Evolutionary conservation across 2,888 invertebrate genomes (phyloP).

Genomic region (Amblyjoppa fuscipennis): DNA sequence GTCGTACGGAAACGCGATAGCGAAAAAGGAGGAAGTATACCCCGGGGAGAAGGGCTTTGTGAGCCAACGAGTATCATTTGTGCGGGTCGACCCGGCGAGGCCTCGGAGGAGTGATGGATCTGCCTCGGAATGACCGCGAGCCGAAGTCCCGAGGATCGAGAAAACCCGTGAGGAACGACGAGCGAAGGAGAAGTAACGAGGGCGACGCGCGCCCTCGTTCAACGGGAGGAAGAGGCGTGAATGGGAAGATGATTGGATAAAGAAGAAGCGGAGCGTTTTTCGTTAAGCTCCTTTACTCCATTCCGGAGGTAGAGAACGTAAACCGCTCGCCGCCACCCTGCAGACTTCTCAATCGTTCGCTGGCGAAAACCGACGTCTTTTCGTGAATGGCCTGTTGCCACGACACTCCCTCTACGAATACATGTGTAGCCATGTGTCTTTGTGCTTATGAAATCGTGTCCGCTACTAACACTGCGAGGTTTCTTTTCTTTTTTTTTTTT

Average conservation of each 20-base stretch:
- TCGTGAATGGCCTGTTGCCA: conserved; percentile 28
- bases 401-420: conserved; percentile 40
- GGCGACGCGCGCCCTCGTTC: conserved; percentile 53
- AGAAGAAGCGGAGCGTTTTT: conserved; percentile 75
- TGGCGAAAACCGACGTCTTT: neutral
- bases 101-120: conserved; percentile 72
- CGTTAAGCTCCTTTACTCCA: conserved; percentile 34
- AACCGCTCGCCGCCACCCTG: neutral
- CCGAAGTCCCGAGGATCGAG: conserved; percentile 8
- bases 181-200: conserved; percentile 58
- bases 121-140: conserved; percentile 64
- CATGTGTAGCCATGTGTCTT: conserved; percentile 2
- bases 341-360: conserved; percentile 39
- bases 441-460: conserved; percentile 7
- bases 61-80: conserved; percentile 35
- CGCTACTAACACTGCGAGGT: neutral
- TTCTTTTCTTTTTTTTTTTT: neutral
- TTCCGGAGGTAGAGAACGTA: conserved; percentile 33
- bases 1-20: conserved; percentile 5
- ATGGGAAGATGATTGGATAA: conserved; percentile 83
- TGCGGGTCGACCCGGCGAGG: conserved; percentile 26
- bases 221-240: conserved; percentile 77
- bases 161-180: conserved; percentile 24
- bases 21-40: conserved; percentile 28
- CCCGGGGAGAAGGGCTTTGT: conserved; percentile 35